Conservation (phyloP, 2,797 vertebrate species). For the Sphenodon punctatus region DNA sequence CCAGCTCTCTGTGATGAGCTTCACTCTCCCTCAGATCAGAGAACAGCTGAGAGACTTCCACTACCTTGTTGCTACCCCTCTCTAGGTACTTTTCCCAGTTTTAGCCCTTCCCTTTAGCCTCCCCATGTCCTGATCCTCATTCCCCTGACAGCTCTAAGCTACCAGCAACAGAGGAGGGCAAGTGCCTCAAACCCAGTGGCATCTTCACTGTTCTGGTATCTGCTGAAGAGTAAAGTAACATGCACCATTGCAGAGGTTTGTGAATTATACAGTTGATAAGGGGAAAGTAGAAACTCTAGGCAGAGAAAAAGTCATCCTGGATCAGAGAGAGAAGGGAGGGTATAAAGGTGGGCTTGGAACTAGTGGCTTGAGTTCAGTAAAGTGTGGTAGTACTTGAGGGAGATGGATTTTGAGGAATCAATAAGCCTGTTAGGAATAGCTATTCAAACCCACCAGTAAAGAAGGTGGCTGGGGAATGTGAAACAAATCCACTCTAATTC, state of each 20-base stretch:
- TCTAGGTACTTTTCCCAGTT: too few relatives aligned
- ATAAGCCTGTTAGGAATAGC: constrained; percentile 1
- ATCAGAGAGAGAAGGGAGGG: not conserved
- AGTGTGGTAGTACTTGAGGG: fast-evolving
- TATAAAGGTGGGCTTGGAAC: not conserved
- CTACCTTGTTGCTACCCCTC: too few relatives aligned
- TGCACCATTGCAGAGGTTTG: fast-evolving
- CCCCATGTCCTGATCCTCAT: too few relatives aligned
- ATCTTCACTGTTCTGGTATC: not conserved
- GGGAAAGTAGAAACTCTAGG: not conserved
- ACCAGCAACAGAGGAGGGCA: not conserved
- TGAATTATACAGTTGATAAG: not conserved
- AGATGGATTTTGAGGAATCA: constrained; percentile 19
- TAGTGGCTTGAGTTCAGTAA: not conserved
- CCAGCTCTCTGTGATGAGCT: too few relatives aligned
- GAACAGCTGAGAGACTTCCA: too few relatives aligned
- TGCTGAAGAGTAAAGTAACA: not conserved
- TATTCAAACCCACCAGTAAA: constrained; percentile 8
- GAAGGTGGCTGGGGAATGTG: constrained; percentile 31
- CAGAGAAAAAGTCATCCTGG: not conserved
- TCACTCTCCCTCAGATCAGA: too few relatives aligned
- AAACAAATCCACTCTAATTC: not conserved
- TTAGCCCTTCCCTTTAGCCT: too few relatives aligned
- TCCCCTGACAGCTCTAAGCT: not conserved
- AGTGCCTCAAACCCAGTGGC: too few relatives aligned